These are phyloP conservation scores for Porites divaricata DNA, from an alignment of 92 coral and sea anemone genomes.

Conservation along the genomic window DNA sequence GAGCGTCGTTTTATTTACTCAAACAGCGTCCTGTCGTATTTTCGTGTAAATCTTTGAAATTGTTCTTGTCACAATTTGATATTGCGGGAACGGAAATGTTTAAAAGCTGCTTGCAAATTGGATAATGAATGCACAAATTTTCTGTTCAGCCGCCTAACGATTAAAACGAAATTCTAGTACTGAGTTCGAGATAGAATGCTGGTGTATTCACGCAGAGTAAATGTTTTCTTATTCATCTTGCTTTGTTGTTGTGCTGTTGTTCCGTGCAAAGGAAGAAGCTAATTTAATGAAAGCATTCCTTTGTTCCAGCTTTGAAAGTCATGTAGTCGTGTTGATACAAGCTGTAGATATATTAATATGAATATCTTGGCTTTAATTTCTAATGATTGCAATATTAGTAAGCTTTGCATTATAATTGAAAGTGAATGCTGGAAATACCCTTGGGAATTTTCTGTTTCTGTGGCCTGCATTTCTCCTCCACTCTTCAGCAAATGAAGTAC, in stretches of 20 bases:
- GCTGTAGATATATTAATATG: neutral
- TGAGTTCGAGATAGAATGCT: neutral
- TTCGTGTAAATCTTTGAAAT: neutral
- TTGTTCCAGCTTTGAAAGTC: no score
- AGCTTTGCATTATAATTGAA: conserved; percentile 4
- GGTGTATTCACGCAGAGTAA: no score
- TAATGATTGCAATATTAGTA: neutral
- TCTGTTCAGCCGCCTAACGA: neutral
- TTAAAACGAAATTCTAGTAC: neutral
- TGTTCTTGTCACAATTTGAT: conserved; percentile 17
- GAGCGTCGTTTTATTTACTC: conserved; percentile 11
- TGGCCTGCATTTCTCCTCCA: neutral
- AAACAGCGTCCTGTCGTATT: conserved; percentile 3
- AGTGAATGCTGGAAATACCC: neutral
- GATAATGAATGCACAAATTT: conserved; percentile 1
- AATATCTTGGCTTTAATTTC: neutral
- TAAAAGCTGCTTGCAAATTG: conserved; percentile 17
- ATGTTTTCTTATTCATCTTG: neutral
- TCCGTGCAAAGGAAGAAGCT: neutral
- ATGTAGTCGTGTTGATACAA: conserved; percentile 1
- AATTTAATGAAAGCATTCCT: neutral
- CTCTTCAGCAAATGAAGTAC: neutral
- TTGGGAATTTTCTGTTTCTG: neutral
- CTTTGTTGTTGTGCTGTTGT: neutral
- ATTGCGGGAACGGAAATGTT: conserved; percentile 4